These are phyloP conservation scores for Parazoanthus darwini DNA, from an alignment of 92 coral and sea anemone species.

Conservation along the genomic window DNA sequence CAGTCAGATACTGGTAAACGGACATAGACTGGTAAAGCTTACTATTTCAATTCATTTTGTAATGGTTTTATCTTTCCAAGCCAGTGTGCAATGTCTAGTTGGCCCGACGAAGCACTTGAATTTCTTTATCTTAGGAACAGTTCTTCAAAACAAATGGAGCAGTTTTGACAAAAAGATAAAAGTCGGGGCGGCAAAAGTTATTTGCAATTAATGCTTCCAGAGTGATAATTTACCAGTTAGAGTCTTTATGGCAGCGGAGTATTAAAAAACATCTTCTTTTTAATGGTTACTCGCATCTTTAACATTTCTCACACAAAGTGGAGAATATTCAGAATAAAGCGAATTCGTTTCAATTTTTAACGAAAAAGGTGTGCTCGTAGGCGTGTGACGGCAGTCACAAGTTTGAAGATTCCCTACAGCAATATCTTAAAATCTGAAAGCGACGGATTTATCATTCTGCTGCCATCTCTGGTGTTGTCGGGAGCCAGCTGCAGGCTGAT, in stretches of 20 bases:
- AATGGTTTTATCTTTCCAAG: neutral
- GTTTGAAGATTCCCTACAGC: neutral
- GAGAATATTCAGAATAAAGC: neutral
- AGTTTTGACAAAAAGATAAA: conserved; percentile 13
- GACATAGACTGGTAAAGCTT: neutral
- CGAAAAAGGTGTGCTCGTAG: neutral
- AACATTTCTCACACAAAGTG: neutral
- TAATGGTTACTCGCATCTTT: neutral
- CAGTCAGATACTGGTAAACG: neutral
- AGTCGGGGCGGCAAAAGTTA: neutral
- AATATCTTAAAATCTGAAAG: conserved; percentile 26
- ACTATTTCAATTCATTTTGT: neutral
- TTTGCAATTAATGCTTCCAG: neutral
- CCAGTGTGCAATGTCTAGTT: neutral
- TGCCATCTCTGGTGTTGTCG: conserved; percentile 34
- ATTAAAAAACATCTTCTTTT: neutral
- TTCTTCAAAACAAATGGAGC: neutral
- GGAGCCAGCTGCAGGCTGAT: conserved; percentile 44
- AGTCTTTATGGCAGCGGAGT: neutral
- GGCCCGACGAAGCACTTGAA: neutral
- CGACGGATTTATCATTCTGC: conserved; percentile 12
- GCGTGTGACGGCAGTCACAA: neutral
- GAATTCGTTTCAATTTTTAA: neutral
- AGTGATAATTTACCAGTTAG: neutral
- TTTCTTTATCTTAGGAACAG: neutral